Percentiles rank a stretch among this genome's conserved stretches.
Evolutionary conservation across 2,113 vertebrate species (phyloP).

Genomic region (Tachysurus fulvidraco): DNA sequence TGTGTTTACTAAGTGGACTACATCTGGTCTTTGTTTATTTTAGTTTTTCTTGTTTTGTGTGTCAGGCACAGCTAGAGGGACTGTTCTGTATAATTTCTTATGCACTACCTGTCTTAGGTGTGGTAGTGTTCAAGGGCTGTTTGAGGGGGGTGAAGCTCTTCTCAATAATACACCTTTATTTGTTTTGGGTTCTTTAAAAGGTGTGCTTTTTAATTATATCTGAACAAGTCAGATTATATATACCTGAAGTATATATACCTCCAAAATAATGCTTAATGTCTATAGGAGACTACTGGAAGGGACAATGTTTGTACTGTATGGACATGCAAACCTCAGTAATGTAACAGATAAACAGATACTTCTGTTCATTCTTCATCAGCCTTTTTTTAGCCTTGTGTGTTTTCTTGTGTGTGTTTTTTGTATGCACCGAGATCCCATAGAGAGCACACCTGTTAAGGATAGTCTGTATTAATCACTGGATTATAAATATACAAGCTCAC

Average conservation of each 20-base stretch:
- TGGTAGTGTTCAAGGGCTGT: not conserved
- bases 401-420: not conserved
- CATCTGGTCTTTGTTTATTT: conserved; percentile 8
- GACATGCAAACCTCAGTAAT: conserved; percentile 12
- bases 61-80: conserved; percentile 11
- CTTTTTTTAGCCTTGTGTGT: not conserved
- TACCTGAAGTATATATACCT: conserved; percentile 2
- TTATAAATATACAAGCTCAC: not conserved
- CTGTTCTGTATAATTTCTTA: conserved; percentile 14
- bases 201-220: conserved; percentile 4
- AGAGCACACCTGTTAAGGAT: conserved; percentile 14
- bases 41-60: too few relatives aligned
- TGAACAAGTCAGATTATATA: not conserved
- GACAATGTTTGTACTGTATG: conserved; percentile 24
- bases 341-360: not conserved
- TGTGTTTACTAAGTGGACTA: conserved; percentile 25
- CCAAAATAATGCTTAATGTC: not conserved
- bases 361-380: conserved; percentile 15
- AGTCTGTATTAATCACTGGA: conserved; percentile 4
- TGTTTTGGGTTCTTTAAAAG: conserved; percentile 4
- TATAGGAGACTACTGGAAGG: not conserved
- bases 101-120: conserved; percentile 11
- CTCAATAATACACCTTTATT: not conserved
- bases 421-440: not conserved
- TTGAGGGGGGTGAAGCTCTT: not conserved